Evolutionary conservation across 2,888 invertebrate genomes (phyloP).

Genomic region (Zygothrica quintamaculata): DNA sequence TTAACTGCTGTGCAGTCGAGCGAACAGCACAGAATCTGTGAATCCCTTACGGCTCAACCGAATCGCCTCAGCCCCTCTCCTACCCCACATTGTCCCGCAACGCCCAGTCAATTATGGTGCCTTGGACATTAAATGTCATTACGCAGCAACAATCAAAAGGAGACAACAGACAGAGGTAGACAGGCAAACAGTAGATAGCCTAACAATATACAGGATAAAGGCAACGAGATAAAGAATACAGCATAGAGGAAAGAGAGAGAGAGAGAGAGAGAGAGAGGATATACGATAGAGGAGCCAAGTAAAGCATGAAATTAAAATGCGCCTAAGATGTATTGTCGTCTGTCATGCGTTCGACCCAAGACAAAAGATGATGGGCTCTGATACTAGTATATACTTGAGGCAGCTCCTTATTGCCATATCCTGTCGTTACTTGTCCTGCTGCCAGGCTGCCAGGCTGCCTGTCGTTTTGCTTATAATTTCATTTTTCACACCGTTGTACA

Average conservation of each 20-base stretch:
- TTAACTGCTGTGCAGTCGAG: slow-evolving; percentile 78
- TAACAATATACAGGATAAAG: neutral
- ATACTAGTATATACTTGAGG: too few relatives aligned
- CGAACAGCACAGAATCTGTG: slow-evolving; percentile 56
- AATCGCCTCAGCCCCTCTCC: too few relatives aligned
- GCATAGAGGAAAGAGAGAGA: neutral
- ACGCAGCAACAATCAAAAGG: slow-evolving; percentile 77
- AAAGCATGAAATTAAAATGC: slow-evolving; percentile 84
- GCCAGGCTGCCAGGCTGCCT: slow-evolving; percentile 22
- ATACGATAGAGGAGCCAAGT: slow-evolving; percentile 52
- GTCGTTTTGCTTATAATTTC: slow-evolving; percentile 75
- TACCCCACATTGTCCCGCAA: too few relatives aligned
- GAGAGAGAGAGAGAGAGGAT: neutral
- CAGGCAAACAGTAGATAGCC: neutral
- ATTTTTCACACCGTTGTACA: slow-evolving; percentile 78
- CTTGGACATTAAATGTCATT: slow-evolving; percentile 79
- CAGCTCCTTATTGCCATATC: slow-evolving; percentile 1
- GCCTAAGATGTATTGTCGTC: slow-evolving; percentile 80
- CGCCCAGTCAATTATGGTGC: slow-evolving; percentile 70
- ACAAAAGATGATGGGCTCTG: slow-evolving; percentile 56
- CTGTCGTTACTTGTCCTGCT: neutral
- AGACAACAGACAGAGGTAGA: slow-evolving; percentile 21
- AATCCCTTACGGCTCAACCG: slow-evolving; percentile 30
- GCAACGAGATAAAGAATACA: neutral
- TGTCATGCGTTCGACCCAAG: slow-evolving; percentile 60